phyloP scores from a whole-genome alignment of 2,888 invertebrate species.

The Drosophila recens region DNA sequence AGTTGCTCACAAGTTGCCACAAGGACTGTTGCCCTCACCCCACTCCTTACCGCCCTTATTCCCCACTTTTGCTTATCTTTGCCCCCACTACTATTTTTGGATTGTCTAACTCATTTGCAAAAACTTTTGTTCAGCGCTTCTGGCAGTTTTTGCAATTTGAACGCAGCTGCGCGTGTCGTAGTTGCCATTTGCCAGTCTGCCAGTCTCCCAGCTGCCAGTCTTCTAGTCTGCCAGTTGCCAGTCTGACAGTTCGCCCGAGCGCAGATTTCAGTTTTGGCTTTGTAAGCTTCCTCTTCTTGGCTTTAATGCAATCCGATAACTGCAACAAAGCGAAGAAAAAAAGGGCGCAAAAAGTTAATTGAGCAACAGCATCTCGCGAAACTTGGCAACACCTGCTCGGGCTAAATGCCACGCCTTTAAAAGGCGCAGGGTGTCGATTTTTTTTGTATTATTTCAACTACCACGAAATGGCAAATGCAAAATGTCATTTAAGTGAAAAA shows the following conservation, averaged over 20 bases:
- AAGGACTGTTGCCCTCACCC: conserved; percentile 6
- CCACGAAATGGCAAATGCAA: conserved; percentile 50
- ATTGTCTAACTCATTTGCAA: conserved; percentile 53
- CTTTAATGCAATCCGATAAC: conserved; percentile 57
- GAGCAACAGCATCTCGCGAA: conserved; percentile 19
- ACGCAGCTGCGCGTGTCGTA: conserved; percentile 48
- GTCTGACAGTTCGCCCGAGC: conserved; percentile 6
- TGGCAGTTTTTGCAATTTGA: conserved; percentile 66
- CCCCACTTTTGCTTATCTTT: background rate
- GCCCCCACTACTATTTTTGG: conserved; percentile 17
- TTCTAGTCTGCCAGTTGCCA: conserved; percentile 12
- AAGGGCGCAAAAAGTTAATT: conserved; percentile 3
- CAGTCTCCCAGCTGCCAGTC: conserved; percentile 10
- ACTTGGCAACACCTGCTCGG: conserved; percentile 45
- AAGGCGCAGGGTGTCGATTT: background rate
- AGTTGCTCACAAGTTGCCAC: conserved; percentile 43
- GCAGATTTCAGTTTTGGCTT: conserved; percentile 33
- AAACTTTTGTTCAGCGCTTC: conserved; percentile 51
- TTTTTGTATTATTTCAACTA: conserved; percentile 9
- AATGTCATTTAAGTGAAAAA: conserved; percentile 46
- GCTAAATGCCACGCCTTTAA: background rate
- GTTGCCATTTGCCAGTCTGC: conserved; percentile 18
- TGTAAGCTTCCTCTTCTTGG: conserved; percentile 34
- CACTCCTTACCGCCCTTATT: background rate
- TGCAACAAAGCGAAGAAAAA: conserved; percentile 36